phyloP scores from a whole-genome alignment of 2,113 vertebrate species.

The Brachyistius frenatus region DNA sequence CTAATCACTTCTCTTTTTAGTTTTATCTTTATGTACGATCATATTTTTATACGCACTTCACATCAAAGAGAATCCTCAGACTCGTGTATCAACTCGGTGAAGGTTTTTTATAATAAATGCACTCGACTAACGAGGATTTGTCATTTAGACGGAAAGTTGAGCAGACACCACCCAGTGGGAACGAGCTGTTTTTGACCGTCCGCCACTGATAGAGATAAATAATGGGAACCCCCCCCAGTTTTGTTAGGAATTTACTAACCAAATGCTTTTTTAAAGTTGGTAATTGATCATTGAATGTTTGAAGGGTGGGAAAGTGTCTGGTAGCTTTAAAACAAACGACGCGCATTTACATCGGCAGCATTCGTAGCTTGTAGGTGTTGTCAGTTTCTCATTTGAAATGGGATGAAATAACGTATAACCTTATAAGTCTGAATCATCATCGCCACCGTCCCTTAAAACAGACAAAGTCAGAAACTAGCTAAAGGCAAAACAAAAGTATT shows the following conservation, averaged over 20 bases:
- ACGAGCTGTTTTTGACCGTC: neutral
- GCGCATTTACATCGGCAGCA: too few relatives aligned
- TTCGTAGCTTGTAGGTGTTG: too few relatives aligned
- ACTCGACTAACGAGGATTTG: slow-evolving; percentile 15
- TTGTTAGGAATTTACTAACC: neutral
- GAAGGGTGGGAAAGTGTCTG: too few relatives aligned
- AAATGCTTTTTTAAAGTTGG: neutral
- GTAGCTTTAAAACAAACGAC: too few relatives aligned
- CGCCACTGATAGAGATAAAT: neutral
- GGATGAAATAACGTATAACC: too few relatives aligned
- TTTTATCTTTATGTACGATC: slow-evolving; percentile 32
- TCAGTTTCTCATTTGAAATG: too few relatives aligned
- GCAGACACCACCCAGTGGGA: neutral
- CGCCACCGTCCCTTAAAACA: too few relatives aligned
- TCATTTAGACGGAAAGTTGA: slow-evolving; percentile 12
- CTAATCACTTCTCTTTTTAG: slow-evolving; percentile 5
- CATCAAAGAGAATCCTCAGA: slow-evolving; percentile 37
- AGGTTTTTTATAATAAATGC: slow-evolving; percentile 21
- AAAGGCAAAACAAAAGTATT: too few relatives aligned
- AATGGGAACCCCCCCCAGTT: neutral
- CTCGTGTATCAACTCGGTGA: slow-evolving; percentile 33
- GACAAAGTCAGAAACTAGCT: too few relatives aligned
- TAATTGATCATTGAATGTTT: too few relatives aligned
- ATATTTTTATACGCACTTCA: slow-evolving; percentile 33
- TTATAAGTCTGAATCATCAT: too few relatives aligned